These are phyloP conservation scores for Scaptomyza graminum DNA, from an alignment of 1,140 invertebrate genomes.

Conservation along the genomic window DNA sequence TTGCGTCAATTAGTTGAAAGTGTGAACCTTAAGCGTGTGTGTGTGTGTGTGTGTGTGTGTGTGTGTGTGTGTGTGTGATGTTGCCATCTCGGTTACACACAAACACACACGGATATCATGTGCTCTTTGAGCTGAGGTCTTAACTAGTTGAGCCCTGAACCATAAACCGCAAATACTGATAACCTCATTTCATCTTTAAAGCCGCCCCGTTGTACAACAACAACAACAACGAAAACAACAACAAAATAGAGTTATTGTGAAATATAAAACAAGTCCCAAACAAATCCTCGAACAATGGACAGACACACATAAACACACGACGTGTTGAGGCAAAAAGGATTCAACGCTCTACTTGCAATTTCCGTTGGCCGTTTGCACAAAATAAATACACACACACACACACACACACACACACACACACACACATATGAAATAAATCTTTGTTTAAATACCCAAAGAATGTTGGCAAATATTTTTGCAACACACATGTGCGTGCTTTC, in stretches of 20 bases:
- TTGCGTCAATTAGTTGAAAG: slow-evolving; percentile 61
- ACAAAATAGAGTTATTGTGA: slow-evolving; percentile 78
- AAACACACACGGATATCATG: not conserved
- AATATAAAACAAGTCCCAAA: slow-evolving; percentile 75
- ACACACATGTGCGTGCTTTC: slow-evolving; percentile 20
- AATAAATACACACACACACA: slow-evolving; percentile 29
- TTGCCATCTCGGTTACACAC: not conserved
- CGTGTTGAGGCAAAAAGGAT: slow-evolving; percentile 79
- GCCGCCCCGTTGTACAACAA: slow-evolving; percentile 14
- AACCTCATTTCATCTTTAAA: slow-evolving; percentile 71
- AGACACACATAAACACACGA: slow-evolving; percentile 38
- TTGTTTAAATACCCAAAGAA: slow-evolving; percentile 81
- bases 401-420: slow-evolving; percentile 45
- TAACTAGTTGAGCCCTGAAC: slow-evolving; percentile 23
- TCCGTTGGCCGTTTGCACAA: slow-evolving; percentile 63
- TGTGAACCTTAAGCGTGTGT: slow-evolving; percentile 27
- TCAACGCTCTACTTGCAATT: slow-evolving; percentile 78
- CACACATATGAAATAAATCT: slow-evolving; percentile 77
- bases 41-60: slow-evolving; percentile 1
- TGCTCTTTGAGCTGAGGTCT: slow-evolving; percentile 21
- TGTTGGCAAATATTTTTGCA: slow-evolving; percentile 75
- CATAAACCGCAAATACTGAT: slow-evolving; percentile 55
- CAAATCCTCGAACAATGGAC: slow-evolving; percentile 77
- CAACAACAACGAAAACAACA: slow-evolving; percentile 33
- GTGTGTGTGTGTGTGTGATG: not conserved